These are phyloP conservation scores for Lutjanus campechanus DNA, from an alignment of 2,797 vertebrate genomes.

Conservation along the genomic window DNA sequence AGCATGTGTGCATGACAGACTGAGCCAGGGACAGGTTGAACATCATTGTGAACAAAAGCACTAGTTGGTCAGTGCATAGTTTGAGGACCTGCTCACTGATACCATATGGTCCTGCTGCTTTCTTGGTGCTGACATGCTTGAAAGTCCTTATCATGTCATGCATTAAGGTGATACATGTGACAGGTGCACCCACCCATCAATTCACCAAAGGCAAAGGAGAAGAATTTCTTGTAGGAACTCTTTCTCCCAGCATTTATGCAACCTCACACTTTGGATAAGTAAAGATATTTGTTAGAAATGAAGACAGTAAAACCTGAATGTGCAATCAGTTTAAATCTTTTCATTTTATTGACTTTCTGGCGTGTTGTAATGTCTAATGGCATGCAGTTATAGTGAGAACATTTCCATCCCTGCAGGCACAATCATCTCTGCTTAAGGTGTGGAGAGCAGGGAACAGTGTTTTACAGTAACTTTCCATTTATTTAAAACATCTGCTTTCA, in stretches of 20 bases:
- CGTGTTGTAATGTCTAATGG: slow-evolving; percentile 15
- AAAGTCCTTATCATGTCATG: no score
- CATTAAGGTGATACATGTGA: no score
- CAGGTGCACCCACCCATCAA: no score
- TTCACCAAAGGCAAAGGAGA: no score
- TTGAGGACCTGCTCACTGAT: background rate
- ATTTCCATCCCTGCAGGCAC: slow-evolving; percentile 63
- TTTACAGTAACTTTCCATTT: slow-evolving; percentile 53
- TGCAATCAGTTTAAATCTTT: background rate
- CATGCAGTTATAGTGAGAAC: slow-evolving; percentile 38
- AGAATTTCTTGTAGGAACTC: background rate
- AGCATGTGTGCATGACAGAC: background rate
- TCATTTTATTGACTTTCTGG: background rate
- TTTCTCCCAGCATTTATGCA: background rate
- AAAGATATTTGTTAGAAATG: background rate
- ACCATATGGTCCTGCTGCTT: background rate
- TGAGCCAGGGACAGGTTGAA: background rate
- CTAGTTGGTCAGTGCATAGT: background rate
- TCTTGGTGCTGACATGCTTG: no score
- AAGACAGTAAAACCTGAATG: background rate
- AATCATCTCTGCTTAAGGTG: slow-evolving; percentile 28
- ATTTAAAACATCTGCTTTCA: slow-evolving; percentile 27
- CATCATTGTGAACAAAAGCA: background rate
- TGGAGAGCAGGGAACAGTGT: slow-evolving; percentile 43
- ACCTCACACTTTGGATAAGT: background rate